phyloP scores from a whole-genome alignment of 2,797 vertebrate genomes.

The Trichosurus vulpecula region DNA sequence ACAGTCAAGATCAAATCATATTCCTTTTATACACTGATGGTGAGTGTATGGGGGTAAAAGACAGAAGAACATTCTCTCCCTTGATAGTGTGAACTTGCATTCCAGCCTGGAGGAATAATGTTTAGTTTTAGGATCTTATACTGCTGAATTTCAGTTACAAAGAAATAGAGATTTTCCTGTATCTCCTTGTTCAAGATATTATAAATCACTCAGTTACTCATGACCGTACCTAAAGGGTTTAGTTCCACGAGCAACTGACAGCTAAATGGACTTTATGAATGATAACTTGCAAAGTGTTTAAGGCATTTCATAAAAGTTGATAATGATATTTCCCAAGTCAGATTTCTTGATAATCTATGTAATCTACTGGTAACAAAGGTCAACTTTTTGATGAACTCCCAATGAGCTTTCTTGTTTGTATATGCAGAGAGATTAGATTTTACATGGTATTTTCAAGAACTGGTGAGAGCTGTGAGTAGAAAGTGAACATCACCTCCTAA shows the following conservation, averaged over 20 bases:
- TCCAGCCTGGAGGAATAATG: background rate
- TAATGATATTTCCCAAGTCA: background rate
- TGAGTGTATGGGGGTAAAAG: background rate
- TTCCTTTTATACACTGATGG: background rate
- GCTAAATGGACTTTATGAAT: conserved; percentile 27
- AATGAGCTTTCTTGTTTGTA: background rate
- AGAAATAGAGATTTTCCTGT: background rate
- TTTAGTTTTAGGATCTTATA: background rate
- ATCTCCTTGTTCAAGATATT: conserved; percentile 27
- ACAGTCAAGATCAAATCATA: background rate
- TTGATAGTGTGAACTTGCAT: background rate
- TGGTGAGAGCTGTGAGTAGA: background rate
- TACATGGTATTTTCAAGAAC: background rate
- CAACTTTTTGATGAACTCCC: background rate
- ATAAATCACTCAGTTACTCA: conserved; percentile 34
- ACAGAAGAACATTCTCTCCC: background rate
- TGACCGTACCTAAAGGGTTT: background rate
- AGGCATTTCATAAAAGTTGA: conserved; percentile 15
- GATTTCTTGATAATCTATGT: background rate
- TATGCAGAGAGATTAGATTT: background rate
- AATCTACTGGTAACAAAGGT: background rate
- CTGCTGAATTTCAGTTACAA: background rate
- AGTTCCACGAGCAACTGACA: conserved; percentile 47
- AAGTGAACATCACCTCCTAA: background rate
- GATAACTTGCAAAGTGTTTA: conserved; percentile 37